Evolutionary conservation across 2,797 vertebrate genomes (phyloP).

Genomic region (Bovichtus diacanthus): DNA sequence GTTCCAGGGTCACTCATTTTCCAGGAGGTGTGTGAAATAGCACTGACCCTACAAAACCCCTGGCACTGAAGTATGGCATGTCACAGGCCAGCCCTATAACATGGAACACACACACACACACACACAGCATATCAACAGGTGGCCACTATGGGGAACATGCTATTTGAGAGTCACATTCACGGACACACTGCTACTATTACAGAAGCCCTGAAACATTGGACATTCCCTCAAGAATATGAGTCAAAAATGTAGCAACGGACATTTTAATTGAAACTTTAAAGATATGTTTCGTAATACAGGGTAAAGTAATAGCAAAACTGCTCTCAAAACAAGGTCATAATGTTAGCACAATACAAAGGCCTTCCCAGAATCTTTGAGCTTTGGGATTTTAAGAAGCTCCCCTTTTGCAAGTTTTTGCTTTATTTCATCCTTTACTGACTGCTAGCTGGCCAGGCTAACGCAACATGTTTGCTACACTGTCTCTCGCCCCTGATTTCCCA

Average conservation of each 20-base stretch:
- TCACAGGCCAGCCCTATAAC: constrained; percentile 76
- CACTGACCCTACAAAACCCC: constrained; percentile 75
- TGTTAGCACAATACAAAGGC: neutral
- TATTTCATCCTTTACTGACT: neutral
- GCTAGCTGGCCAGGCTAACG: neutral
- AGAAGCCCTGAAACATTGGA: neutral
- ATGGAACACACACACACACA: constrained; percentile 41
- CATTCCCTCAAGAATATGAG: neutral
- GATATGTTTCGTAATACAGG: neutral
- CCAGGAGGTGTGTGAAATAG: constrained; percentile 82
- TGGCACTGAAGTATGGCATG: constrained; percentile 80
- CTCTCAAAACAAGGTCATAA: neutral
- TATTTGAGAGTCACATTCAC: constrained; percentile 22
- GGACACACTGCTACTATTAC: neutral
- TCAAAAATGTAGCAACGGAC: neutral
- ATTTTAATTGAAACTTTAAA: neutral
- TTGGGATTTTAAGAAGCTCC: neutral
- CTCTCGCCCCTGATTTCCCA: no score
- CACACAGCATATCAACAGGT: constrained; percentile 58
- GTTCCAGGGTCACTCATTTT: constrained; percentile 76
- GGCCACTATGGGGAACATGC: constrained; percentile 33
- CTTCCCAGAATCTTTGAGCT: neutral
- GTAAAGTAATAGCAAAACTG: neutral
- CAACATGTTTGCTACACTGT: neutral
- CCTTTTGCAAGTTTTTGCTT: neutral